These are phyloP conservation scores for Dicerorhinus sumatrensis DNA, from an alignment of 2,113 vertebrate genomes.

Conservation along the genomic window DNA sequence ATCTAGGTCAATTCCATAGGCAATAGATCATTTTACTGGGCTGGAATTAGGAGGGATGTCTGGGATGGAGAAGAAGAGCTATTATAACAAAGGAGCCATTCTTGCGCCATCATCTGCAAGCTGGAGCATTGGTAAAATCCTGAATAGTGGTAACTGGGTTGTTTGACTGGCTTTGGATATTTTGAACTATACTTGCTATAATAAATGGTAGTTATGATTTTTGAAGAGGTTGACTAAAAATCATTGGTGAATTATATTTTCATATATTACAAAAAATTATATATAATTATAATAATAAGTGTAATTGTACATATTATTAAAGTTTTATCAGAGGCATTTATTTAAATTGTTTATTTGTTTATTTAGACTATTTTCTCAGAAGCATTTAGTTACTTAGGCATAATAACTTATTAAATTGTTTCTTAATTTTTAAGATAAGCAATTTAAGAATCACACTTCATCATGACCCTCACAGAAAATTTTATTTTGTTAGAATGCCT, in stretches of 20 bases:
- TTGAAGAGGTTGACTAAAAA: not conserved
- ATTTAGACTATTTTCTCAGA: not conserved
- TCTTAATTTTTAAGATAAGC: constrained; percentile 13
- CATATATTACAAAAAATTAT: not conserved
- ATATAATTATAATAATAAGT: not conserved
- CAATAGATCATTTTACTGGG: not conserved
- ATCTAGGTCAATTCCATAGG: not conserved
- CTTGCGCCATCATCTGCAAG: not conserved
- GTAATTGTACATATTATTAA: not conserved
- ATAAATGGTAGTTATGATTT: not conserved
- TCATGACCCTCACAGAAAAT: not conserved
- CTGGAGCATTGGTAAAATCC: not conserved
- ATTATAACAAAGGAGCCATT: not conserved
- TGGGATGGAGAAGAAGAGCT: not conserved
- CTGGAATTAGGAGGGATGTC: not conserved
- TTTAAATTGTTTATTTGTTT: not conserved
- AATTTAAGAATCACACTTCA: not conserved
- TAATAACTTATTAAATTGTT: not conserved
- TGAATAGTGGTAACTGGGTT: not conserved
- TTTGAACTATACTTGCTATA: not conserved
- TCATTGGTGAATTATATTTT: not conserved
- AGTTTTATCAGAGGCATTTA: not conserved
- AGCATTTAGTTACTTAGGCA: not conserved
- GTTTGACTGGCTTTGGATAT: not conserved
- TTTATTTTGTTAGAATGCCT: not conserved